Base-by-base conservation (phyloP, 2,797 vertebrate genomes). In the Aldrovandia affinis region DNA sequence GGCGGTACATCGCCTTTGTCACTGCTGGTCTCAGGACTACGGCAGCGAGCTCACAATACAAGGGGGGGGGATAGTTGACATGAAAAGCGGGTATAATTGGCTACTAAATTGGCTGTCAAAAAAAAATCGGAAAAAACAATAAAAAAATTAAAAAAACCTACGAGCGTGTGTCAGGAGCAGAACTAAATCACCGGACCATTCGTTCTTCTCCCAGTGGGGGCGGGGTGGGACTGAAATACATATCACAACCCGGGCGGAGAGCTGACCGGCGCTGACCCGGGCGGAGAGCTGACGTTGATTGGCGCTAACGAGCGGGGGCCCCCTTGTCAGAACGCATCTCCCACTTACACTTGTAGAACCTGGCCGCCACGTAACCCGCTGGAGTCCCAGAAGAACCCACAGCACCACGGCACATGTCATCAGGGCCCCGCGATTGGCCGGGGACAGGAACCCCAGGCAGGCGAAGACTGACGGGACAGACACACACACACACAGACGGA, bases 321-420 rank as follows among this genome's bases (percentile, higher is more conserved):
- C 73, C 77, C n/a, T n/a, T n/a, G n/a, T n/a, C n/a, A n/a, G n/a
- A n/a, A n/a, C n/a, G n/a, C n/a, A n/a, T n/a, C n/a, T n/a, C n/a
- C 87, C 86, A 95, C 96, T 97, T 91, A 97, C 96, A 96, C 90
- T 97, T 97, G 92, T 98, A 98, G 93, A 98, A 97, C 83, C 97
- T 97, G 88, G 97, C 97, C 57, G 97, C 97, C 80, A 97, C 96
- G 15, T 97, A 98, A 90, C 97, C 97, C 0, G 97, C 97, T 78
- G 97, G 97, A 80, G 97, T 97, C 90, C 97, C 97, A 89, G 95
- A 25, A 98, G 94, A 61, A 98, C 97, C 97, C 97, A 98, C 57
- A 98, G 86, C 85, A 98, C 97, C 59, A 98, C 97, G 6, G 97
- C 97, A 89, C 97, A 99, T 0, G 97, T 98, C 97, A 99, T 98